Conservation (phyloP, 2,888 invertebrate genomes). For the Parnassius glacialis region DNA sequence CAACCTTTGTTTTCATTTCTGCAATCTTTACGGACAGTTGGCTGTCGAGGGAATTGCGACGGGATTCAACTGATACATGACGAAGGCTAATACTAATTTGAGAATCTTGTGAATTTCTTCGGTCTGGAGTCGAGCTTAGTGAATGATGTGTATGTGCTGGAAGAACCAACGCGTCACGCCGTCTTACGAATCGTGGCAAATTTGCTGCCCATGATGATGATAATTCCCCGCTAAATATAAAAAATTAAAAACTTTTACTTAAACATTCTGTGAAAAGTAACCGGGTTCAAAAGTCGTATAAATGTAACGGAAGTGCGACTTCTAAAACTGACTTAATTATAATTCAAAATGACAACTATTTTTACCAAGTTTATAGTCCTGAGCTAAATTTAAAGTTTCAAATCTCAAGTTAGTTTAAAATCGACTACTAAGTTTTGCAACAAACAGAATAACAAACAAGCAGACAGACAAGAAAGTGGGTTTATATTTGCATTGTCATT, state of each 20-base stretch:
- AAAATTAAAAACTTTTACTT: not conserved
- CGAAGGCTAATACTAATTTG: slow-evolving; percentile 89
- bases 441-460: no score
- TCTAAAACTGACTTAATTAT: no score
- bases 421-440: no score
- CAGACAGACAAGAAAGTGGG: no score
- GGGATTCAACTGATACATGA: slow-evolving; percentile 91
- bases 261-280: no score
- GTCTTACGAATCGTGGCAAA: slow-evolving; percentile 90
- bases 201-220: slow-evolving; percentile 96
- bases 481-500: no score
- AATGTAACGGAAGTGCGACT: no score
- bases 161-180: slow-evolving; percentile 90
- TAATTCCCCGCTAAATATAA: slow-evolving; percentile 84
- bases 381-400: no score
- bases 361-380: no score
- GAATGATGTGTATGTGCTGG: slow-evolving; percentile 71
- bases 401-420: no score
- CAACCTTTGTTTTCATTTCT: slow-evolving; percentile 88
- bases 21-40: slow-evolving; percentile 92
- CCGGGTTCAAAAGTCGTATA: no score
- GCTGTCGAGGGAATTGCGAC: slow-evolving; percentile 93
- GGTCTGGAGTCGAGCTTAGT: slow-evolving; percentile 79
- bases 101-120: slow-evolving; percentile 84
- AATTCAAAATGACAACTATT: no score